Evolutionary conservation across 2,888 invertebrate species (phyloP).

Genomic region (Belgica antarctica): DNA sequence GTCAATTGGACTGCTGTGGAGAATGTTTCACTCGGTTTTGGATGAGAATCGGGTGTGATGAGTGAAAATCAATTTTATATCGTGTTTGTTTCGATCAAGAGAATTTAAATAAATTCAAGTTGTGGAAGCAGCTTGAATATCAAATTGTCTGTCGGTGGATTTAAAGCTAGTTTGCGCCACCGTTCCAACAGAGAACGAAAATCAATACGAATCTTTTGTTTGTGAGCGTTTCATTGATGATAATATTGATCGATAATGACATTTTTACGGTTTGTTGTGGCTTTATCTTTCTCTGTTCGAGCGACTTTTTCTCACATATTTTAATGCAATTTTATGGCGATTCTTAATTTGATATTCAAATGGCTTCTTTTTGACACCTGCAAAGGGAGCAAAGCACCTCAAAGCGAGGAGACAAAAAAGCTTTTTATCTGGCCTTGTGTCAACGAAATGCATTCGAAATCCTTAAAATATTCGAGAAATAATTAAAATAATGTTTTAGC

Average conservation of each 20-base stretch:
- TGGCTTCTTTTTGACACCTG: constrained; percentile 28
- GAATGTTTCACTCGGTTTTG: neutral
- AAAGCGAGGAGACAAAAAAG: neutral
- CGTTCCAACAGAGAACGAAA: neutral
- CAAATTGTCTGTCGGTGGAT: neutral
- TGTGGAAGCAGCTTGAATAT: neutral
- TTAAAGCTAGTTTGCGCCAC: neutral
- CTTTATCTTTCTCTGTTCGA: neutral
- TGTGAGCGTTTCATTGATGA: constrained; percentile 30
- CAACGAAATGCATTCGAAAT: neutral
- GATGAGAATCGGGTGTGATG: too few species aligned
- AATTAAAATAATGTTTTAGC: constrained; percentile 38
- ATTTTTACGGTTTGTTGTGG: constrained; percentile 40
- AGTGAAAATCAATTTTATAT: neutral
- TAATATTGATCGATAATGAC: constrained; percentile 37
- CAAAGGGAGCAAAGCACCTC: neutral
- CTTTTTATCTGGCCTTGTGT: neutral
- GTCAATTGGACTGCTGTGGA: neutral
- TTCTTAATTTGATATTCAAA: constrained; percentile 38
- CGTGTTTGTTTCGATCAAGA: neutral
- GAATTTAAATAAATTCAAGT: neutral
- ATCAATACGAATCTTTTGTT: neutral
- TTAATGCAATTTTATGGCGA: constrained; percentile 39
- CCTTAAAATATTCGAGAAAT: neutral
- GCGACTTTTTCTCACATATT: constrained; percentile 37